Evolutionary conservation across 2,797 vertebrate genomes (phyloP).

Genomic region (Lacerta viridis): DNA sequence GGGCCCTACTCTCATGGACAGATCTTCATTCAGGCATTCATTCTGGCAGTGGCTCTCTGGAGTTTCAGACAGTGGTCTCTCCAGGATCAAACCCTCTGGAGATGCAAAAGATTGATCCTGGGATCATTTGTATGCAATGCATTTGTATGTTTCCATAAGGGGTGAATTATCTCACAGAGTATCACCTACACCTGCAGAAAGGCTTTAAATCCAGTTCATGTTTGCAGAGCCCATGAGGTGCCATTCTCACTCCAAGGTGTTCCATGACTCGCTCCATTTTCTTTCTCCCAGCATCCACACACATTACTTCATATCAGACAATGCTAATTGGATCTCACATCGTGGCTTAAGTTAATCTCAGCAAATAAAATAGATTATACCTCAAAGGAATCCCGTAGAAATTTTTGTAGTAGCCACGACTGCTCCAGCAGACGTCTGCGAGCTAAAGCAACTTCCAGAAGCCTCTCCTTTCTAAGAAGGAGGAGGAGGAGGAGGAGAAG

Average conservation of each 20-base stretch:
- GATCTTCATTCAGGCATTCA: not conserved
- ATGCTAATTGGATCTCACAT: not conserved
- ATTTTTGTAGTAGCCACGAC: conserved; percentile 85
- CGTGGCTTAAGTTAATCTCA: conserved; percentile 24
- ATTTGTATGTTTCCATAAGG: not conserved
- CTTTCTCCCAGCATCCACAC: conserved; percentile 23
- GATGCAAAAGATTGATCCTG: too few relatives aligned
- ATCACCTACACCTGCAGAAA: not conserved
- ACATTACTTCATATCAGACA: conserved; percentile 5
- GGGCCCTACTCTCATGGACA: too few relatives aligned
- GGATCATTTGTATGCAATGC: too few relatives aligned
- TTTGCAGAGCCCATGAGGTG: not conserved
- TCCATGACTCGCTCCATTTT: not conserved
- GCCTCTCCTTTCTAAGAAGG: conserved; percentile 80
- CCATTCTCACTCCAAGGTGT: not conserved
- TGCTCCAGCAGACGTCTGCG: conserved; percentile 81
- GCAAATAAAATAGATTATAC: conserved; percentile 71
- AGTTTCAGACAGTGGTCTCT: not conserved
- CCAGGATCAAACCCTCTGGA: not conserved
- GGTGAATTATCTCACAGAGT: not conserved
- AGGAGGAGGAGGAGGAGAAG: not conserved
- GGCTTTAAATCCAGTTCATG: not conserved
- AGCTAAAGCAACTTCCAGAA: conserved; percentile 81
- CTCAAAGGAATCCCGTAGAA: conserved; percentile 88
- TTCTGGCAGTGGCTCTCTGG: too few relatives aligned